Evolutionary conservation across 1,140 invertebrate genomes (phyloP), one percentile per base, ranked within the genome.

Genomic region (Drosophila triauraria): DNA sequence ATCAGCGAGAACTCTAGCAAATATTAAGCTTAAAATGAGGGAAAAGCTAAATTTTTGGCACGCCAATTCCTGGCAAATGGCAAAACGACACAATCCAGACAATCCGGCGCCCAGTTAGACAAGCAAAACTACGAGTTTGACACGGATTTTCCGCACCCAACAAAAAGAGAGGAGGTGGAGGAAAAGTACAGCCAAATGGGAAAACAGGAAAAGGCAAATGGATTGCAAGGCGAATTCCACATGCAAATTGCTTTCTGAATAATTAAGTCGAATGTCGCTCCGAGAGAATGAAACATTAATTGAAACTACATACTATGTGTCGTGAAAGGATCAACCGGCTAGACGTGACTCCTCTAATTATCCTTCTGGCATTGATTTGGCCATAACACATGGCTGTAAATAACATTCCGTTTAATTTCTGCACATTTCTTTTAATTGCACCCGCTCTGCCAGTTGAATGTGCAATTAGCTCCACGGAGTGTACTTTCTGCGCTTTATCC

Each of bases 161-260:
- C 69, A 70, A 70, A 48, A 25, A 38, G 13, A 10, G 8, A 25
- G 23, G 13, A 10, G 8, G 4, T 23, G 51, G 6, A 20, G 13
- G 27, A 25, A 56, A 54, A 27, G 38, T 12, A 69, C 38, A 40
- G 38, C 17, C 20, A 27, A 44, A 42, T 35, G 43, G 59, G n/a
- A 47, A 58, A 69, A 23, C 10, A 32, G 12, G 32, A 56, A 46
- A 15, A 35, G 17, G 38, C 17, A 56, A 65, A 68, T 59, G 51
- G 30, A 65, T 70, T 50, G 47, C 42, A 23, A 48, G 54, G 51
- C 40, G 58, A 65, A 80, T 78, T 59, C 56, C 27, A 60, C 68
- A 80, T 84, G 78, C 64, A 85, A 86, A 85, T 85, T 81, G 74
- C 78, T 86, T 63, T 80, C 69, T 56, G 56, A 81, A 82, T 77